phyloP scores from a whole-genome alignment of 1,140 invertebrate species.

The Epicauta chinensis region DNA sequence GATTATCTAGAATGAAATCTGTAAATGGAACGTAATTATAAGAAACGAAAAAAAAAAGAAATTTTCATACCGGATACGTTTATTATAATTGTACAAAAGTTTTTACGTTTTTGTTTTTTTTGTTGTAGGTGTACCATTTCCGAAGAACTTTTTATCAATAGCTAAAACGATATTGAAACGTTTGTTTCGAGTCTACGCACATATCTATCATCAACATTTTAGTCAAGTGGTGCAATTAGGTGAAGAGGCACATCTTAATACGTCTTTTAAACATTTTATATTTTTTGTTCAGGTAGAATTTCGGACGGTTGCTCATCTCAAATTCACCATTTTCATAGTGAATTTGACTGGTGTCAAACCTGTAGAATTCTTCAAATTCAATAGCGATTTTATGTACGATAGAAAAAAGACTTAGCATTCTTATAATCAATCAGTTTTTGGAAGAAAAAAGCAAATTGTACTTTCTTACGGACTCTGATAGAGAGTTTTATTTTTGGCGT shows the following conservation, averaged over 20 bases:
- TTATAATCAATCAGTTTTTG: too few species aligned
- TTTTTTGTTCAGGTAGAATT: conserved; percentile 93
- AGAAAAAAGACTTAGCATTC: too few species aligned
- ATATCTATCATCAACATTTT: conserved; percentile 99
- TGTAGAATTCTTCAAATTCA: too few species aligned
- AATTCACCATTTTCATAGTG: too few species aligned
- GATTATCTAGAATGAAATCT: neutral
- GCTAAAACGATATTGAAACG: conserved; percentile 98
- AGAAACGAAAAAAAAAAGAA: neutral
- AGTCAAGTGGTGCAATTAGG: conserved; percentile 94
- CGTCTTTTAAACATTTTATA: conserved; percentile 99
- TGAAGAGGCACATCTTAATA: conserved; percentile 98
- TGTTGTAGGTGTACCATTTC: conserved; percentile 87
- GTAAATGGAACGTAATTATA: neutral
- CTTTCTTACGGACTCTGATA: too few species aligned
- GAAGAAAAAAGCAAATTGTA: too few species aligned
- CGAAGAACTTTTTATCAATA: conserved; percentile 94
- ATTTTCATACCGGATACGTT: neutral
- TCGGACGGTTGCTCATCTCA: too few species aligned
- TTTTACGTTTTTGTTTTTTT: too few species aligned
- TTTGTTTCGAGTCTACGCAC: conserved; percentile 97
- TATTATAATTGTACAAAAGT: neutral
- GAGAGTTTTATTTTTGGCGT: too few species aligned
- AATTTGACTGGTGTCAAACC: too few species aligned
- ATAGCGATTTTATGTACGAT: too few species aligned